Evolutionary conservation across 2,888 invertebrate genomes (phyloP), one percentile per base, ranked within the genome.

Genomic region (Lymantria monacha): DNA sequence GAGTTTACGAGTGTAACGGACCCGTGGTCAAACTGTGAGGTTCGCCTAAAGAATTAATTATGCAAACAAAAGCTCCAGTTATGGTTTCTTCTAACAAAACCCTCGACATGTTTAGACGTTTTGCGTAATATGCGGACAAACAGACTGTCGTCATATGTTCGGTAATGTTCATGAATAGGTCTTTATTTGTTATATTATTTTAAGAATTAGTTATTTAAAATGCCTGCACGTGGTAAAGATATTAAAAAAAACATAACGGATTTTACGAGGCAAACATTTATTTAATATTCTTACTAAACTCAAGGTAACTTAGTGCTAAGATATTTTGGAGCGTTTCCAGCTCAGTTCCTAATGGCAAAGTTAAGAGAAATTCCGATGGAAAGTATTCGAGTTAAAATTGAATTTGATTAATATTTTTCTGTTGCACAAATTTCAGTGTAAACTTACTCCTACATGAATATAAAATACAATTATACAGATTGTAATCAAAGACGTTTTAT

Each of bases 61-160:
- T 84, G 81, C 80, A 84, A 85, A 85, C 87, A 87, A 83, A 84
- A 82, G 74, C 75, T 61, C 65, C 63, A 68, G 81, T 81, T 85
- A 83, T 88, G 87, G 87, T 88, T 83, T 83, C 77, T 80, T 76
- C 66, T 70, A 65, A 80, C 77, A 78, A 84, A 72, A 71, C 71
- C 66, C 66, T 60, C 70, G 74, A 72, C 73, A 53, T 89, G 85
- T 90, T 90, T 89, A 78, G 87, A 89, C 87, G 69, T 81, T 86
- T 91, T 90, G 91, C 89, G 90, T 91, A 85, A 88, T 86, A 68
- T 79, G 79, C 69, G 59, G 67, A 79, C 79, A 79, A 83, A 81
- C 74, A 78, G 68, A 22, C 22, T 71, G 59, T 63, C 59, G 75
- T 74, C 74, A 79, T 59, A 68, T 74, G 76, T 70, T 69, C 51